phyloP scores from a whole-genome alignment of 64 coral and sea anemone species.

The Pocillopora verrucosa region DNA sequence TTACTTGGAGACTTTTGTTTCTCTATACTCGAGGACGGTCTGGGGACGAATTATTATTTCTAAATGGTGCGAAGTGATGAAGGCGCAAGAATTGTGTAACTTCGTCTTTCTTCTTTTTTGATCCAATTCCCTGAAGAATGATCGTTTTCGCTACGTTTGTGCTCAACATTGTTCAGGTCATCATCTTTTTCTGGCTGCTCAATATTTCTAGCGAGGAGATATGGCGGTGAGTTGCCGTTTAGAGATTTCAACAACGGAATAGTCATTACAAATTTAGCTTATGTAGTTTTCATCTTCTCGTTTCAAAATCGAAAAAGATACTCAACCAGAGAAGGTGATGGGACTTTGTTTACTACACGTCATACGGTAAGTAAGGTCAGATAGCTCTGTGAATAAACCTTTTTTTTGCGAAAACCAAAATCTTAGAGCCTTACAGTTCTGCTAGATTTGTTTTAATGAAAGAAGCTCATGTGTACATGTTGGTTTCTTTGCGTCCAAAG shows the following conservation, averaged over 20 bases:
- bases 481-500: too few species aligned
- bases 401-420: too few species aligned
- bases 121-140: not conserved
- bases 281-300: not conserved
- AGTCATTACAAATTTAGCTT: not conserved
- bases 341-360: constrained; percentile 30
- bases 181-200: not conserved
- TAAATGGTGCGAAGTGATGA: not conserved
- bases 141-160: too few species aligned
- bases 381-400: too few species aligned
- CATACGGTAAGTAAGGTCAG: not conserved
- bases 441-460: too few species aligned
- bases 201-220: constrained; percentile 8
- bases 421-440: too few species aligned
- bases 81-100: not conserved
- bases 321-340: constrained; percentile 29
- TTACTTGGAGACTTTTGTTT: too few species aligned
- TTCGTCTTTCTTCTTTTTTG: not conserved
- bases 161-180: not conserved
- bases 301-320: not conserved
- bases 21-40: not conserved
- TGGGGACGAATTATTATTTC: not conserved
- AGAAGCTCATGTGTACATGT: too few species aligned
- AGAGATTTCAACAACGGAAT: not conserved
- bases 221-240: constrained; percentile 38